Percentiles rank a stretch among this genome's conserved stretches.
phyloP scores from a whole-genome alignment of 2,113 vertebrate genomes.

The Helogale parvula region DNA sequence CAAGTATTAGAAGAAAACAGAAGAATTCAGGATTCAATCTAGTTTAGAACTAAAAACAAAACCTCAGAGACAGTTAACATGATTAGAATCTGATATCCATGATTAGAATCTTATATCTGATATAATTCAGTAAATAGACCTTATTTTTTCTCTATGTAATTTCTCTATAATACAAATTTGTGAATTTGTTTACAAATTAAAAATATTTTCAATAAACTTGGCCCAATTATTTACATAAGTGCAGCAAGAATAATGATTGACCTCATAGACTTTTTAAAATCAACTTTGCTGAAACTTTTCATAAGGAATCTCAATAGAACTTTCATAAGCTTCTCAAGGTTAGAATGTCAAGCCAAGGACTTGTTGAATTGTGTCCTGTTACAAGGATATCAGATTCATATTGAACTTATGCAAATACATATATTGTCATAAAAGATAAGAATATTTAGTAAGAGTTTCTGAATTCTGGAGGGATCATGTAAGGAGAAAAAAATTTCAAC shows the following conservation, averaged over 20 bases:
- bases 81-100: neutral
- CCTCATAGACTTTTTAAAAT: neutral
- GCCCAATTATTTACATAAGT: neutral
- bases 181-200: neutral
- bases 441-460: neutral
- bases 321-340: neutral
- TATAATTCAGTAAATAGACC: too few species aligned
- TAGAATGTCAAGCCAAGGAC: neutral
- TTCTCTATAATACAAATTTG: too few species aligned
- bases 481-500: neutral
- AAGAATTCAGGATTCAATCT: neutral
- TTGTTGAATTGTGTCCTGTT: neutral
- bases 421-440: neutral
- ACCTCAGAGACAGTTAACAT: neutral
- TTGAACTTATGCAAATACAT: neutral
- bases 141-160: too few species aligned
- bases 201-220: neutral
- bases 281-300: neutral
- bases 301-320: neutral
- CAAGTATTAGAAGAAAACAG: neutral
- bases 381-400: neutral
- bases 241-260: neutral
- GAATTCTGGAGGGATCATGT: neutral
- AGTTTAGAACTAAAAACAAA: neutral
- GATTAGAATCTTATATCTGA: neutral